Percentiles rank a stretch among this genome's conserved stretches.
Conservation (phyloP, 1,140 invertebrate species). For the Condylostylus longicornis region DNA sequence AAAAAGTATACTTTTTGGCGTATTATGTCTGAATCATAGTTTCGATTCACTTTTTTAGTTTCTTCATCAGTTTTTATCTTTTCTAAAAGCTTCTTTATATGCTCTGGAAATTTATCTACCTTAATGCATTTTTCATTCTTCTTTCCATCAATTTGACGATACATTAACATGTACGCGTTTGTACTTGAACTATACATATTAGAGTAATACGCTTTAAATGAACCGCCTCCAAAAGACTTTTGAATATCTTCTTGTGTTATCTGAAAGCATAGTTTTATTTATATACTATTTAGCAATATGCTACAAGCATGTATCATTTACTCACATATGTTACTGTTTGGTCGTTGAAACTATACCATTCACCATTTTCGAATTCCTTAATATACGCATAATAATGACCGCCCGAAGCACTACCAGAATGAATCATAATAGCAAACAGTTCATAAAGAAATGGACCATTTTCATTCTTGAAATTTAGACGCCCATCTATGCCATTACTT, state of each 20-base stretch:
- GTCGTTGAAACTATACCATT: constrained; percentile 78
- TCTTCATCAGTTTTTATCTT: constrained; percentile 53
- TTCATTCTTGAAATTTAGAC: constrained; percentile 17
- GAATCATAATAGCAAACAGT: constrained; percentile 85
- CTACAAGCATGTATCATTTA: constrained; percentile 5
- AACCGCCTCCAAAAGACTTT: constrained; percentile 68
- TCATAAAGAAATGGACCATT: constrained; percentile 71
- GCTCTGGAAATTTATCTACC: constrained; percentile 54
- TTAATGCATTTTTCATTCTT: constrained; percentile 53
- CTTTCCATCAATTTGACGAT: constrained; percentile 61
- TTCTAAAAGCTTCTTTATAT: constrained; percentile 52
- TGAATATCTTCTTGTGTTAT: constrained; percentile 70
- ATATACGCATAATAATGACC: constrained; percentile 93
- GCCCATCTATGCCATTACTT: constrained; percentile 37
- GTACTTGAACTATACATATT: constrained; percentile 66
- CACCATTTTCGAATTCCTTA: constrained; percentile 61
- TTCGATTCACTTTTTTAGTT: constrained; percentile 41
- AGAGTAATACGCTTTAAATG: constrained; percentile 53
- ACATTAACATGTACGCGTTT: constrained; percentile 91
- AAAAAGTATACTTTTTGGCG: constrained; percentile 49
- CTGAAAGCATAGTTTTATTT: constrained; percentile 31
- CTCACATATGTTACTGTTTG: constrained; percentile 49
- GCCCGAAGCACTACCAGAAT: constrained; percentile 79
- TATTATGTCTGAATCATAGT: constrained; percentile 44
- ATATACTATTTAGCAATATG: constrained; percentile 2